Evolutionary conservation across 2,113 vertebrate species (phyloP).

Genomic region (Artemisiospiza belli): DNA sequence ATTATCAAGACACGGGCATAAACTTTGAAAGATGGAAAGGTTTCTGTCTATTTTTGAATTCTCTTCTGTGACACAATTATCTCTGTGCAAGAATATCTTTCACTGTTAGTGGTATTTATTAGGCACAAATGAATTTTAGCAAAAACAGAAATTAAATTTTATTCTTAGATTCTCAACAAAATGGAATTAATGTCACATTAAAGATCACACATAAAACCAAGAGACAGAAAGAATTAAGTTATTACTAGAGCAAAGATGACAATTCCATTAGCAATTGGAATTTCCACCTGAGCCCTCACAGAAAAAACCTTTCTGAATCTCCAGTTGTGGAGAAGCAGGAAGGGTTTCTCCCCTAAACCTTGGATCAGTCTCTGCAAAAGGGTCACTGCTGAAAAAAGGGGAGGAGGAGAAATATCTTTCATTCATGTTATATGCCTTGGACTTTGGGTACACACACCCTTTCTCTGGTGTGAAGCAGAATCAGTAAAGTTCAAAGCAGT

Average conservation of each 20-base stretch:
- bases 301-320: not conserved
- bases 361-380: not conserved
- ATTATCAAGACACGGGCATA: not conserved
- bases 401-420: not conserved
- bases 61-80: not conserved
- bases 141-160: not conserved
- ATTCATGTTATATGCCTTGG: not conserved
- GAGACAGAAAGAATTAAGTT: not conserved
- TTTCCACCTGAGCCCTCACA: not conserved
- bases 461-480: not conserved
- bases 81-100: not conserved
- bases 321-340: not conserved
- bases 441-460: fast-evolving
- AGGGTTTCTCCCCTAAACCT: not conserved
- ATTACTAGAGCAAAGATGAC: not conserved
- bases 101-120: not conserved
- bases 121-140: not conserved
- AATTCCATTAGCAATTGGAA: not conserved
- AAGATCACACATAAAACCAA: not conserved
- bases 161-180: not conserved
- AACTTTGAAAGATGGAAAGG: not conserved
- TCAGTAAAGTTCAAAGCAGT: not conserved
- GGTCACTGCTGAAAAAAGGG: not conserved
- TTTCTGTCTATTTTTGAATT: not conserved
- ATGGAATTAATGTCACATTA: not conserved